phyloP scores from a whole-genome alignment of 2,113 vertebrate genomes.

The Grammomys dolichurus region DNA sequence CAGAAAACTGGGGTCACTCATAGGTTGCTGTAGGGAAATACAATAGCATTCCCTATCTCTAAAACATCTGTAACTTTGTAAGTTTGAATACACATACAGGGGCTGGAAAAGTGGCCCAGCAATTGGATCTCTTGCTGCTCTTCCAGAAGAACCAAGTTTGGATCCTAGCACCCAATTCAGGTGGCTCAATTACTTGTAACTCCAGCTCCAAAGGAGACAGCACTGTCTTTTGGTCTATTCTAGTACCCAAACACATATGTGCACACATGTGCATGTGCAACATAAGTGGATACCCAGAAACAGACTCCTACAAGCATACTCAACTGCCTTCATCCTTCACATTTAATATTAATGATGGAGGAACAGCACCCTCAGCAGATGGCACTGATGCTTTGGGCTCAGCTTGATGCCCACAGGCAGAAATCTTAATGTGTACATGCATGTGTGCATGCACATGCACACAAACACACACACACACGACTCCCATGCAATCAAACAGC shows the following conservation, averaged over 20 bases:
- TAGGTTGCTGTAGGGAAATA: fast-evolving
- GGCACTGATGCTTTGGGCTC: not conserved
- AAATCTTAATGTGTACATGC: not conserved
- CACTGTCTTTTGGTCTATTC: not conserved
- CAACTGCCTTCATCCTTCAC: not conserved
- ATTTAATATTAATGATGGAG: not conserved
- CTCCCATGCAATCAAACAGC: not conserved
- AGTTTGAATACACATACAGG: not conserved
- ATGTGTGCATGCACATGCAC: not conserved
- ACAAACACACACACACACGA: not conserved
- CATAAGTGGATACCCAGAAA: constrained; percentile 13
- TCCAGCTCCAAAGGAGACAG: not conserved
- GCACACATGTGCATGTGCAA: not conserved
- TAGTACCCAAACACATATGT: too few species aligned
- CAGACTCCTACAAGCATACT: not conserved
- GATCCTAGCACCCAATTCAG: not conserved
- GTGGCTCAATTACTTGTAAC: not conserved
- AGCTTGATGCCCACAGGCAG: fast-evolving
- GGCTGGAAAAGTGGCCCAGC: too few species aligned
- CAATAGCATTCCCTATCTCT: not conserved
- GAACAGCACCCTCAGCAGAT: not conserved
- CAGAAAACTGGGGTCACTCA: not conserved
- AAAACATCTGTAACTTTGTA: not conserved
- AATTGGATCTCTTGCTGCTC: not conserved
- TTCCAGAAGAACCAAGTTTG: not conserved